Evolutionary conservation across 2,113 vertebrate species (phyloP).

Genomic region (Megaleporinus macrocephalus): DNA sequence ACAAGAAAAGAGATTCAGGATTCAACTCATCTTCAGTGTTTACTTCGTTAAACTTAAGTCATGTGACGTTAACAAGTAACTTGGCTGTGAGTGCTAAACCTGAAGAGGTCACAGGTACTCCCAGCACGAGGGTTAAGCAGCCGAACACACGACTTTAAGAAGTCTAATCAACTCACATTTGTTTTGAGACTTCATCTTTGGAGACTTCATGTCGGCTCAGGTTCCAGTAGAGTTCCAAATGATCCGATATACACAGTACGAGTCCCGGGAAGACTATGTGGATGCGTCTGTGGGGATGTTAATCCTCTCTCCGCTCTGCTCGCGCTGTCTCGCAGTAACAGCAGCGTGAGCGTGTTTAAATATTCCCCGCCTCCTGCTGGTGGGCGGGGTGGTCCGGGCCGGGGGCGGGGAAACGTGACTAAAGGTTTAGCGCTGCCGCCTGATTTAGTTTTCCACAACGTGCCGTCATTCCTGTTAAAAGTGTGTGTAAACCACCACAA

Average conservation of each 20-base stretch:
- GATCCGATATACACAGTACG: background rate
- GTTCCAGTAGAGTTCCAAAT: conserved; percentile 10
- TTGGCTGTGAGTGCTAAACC: too few relatives aligned
- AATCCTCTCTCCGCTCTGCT: background rate
- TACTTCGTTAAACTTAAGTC: too few relatives aligned
- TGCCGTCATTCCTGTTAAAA: conserved; percentile 55
- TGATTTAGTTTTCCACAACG: conserved; percentile 45
- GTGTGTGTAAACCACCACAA: conserved; percentile 67
- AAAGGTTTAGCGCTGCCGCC: background rate
- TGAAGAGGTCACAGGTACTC: too few relatives aligned
- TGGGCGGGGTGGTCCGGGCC: conserved; percentile 63
- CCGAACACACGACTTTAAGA: background rate
- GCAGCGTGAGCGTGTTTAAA: conserved; percentile 64
- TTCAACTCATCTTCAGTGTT: too few relatives aligned
- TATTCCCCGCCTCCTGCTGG: conserved; percentile 4
- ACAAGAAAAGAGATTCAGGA: background rate
- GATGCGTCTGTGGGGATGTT: background rate
- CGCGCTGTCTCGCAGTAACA: background rate
- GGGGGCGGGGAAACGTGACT: conserved; percentile 18
- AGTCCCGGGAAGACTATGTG: background rate
- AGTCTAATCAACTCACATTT: conserved; percentile 41
- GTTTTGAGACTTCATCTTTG: conserved; percentile 70
- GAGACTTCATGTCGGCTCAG: conserved; percentile 74
- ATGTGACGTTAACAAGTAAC: too few relatives aligned
- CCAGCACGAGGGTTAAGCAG: background rate